Evolutionary conservation across 2,888 invertebrate species (phyloP).

Genomic region (Shargacucullia verbasci): DNA sequence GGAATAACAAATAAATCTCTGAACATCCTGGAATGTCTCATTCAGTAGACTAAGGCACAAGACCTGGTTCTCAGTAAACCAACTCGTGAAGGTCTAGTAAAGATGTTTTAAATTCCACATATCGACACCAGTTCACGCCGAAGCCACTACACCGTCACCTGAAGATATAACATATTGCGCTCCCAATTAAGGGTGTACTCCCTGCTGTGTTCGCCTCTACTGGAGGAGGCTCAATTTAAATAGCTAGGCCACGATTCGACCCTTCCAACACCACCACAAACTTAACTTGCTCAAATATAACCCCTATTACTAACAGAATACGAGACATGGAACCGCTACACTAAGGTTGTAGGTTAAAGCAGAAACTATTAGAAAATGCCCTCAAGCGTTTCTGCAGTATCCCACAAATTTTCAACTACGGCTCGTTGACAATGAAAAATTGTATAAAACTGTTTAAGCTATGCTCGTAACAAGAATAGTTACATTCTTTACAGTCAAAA

Average conservation of each 20-base stretch:
- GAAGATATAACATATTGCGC: conserved; percentile 84
- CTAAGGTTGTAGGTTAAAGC: conserved; percentile 64
- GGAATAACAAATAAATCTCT: too few relatives aligned
- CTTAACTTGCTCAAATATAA: conserved; percentile 42
- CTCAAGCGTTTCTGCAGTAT: conserved; percentile 76
- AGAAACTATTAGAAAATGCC: conserved; percentile 82
- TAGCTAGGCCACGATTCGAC: conserved; percentile 82
- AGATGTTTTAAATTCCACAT: too few relatives aligned
- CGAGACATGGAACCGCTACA: conserved; percentile 40
- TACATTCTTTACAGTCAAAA: background rate
- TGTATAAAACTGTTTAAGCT: conserved; percentile 53
- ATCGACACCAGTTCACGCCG: conserved; percentile 63
- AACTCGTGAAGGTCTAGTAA: too few relatives aligned
- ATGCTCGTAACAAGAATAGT: conserved; percentile 3
- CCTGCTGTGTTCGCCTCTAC: conserved; percentile 83
- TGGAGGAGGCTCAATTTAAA: conserved; percentile 80
- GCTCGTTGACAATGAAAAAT: conserved; percentile 79
- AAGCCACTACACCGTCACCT: conserved; percentile 63
- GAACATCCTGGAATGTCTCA: too few relatives aligned
- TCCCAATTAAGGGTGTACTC: conserved; percentile 86
- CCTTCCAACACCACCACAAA: conserved; percentile 58
- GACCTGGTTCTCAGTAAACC: too few relatives aligned
- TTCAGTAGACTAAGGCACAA: too few relatives aligned
- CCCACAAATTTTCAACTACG: conserved; percentile 76
- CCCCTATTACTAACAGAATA: conserved; percentile 50